phyloP scores from a whole-genome alignment of 2,888 invertebrate genomes.

The Pammene aurita region DNA sequence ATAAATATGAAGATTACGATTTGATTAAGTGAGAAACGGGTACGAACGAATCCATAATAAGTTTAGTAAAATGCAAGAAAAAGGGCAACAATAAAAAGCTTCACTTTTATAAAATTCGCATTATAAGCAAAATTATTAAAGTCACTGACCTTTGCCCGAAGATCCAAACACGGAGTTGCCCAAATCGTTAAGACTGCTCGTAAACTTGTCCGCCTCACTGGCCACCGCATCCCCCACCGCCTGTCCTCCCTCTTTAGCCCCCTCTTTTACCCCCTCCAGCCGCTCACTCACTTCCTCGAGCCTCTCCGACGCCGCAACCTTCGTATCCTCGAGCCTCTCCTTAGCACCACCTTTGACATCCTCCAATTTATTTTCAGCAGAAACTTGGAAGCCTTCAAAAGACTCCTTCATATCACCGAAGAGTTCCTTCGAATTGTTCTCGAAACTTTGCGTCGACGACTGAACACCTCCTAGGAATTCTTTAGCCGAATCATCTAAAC shows the following conservation, averaged over 20 bases:
- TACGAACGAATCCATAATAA: too few species aligned
- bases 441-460: conserved; percentile 55
- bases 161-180: conserved; percentile 76
- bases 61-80: too few species aligned
- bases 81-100: too few species aligned
- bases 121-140: too few species aligned
- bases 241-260: conserved; percentile 55
- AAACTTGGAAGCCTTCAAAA: conserved; percentile 77
- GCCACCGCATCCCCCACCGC: conserved; percentile 57
- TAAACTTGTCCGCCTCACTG: conserved; percentile 71
- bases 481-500: conserved; percentile 72
- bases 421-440: conserved; percentile 62
- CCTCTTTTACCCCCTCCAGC: conserved; percentile 56
- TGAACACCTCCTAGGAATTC: conserved; percentile 64
- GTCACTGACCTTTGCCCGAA: conserved; percentile 73
- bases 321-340: conserved; percentile 56
- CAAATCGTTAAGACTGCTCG: conserved; percentile 75
- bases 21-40: too few species aligned
- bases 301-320: conserved; percentile 53
- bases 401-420: conserved; percentile 68
- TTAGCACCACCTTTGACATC: conserved; percentile 65
- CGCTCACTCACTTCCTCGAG: conserved; percentile 61
- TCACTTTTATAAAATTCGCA: too few species aligned
- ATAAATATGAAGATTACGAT: too few species aligned
- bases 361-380: conserved; percentile 74